Conservation (phyloP, 2,888 invertebrate species). For the Eurytoma adleriae region DNA sequence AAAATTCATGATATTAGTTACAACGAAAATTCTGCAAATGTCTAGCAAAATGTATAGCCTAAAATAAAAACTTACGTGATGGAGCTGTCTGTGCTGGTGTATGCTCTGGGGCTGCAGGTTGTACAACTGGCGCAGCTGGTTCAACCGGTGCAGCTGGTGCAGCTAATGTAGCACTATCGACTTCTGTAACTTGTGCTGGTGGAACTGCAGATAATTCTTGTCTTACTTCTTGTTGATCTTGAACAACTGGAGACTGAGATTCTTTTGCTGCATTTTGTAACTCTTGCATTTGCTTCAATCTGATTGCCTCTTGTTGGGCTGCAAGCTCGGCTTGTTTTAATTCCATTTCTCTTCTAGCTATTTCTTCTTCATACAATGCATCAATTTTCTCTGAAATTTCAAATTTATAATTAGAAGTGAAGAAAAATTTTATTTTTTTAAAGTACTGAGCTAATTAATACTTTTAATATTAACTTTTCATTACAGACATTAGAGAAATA, state of each 20-base stretch:
- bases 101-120: no score
- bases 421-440: not conserved
- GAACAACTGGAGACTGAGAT: not conserved
- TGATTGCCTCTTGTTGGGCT: conserved; percentile 57
- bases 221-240: conserved; percentile 16
- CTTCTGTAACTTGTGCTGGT: conserved; percentile 32
- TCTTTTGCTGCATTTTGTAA: conserved; percentile 23
- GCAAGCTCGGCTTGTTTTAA: conserved; percentile 77
- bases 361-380: conserved; percentile 64
- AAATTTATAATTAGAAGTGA: conserved; percentile 21
- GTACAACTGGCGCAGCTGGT: not conserved
- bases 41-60: not conserved
- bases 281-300: conserved; percentile 52
- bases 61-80: conserved; percentile 20
- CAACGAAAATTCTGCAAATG: no score
- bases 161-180: conserved; percentile 17
- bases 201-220: conserved; percentile 12
- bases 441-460: no score
- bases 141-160: not conserved
- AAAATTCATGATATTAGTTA: conserved; percentile 1
- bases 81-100: not conserved
- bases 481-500: no score
- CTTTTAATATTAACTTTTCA: not conserved
- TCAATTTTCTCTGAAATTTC: conserved; percentile 64
- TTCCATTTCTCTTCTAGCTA: conserved; percentile 76